phyloP scores from a whole-genome alignment of 2,113 vertebrate species.

The Etia nguti region DNA sequence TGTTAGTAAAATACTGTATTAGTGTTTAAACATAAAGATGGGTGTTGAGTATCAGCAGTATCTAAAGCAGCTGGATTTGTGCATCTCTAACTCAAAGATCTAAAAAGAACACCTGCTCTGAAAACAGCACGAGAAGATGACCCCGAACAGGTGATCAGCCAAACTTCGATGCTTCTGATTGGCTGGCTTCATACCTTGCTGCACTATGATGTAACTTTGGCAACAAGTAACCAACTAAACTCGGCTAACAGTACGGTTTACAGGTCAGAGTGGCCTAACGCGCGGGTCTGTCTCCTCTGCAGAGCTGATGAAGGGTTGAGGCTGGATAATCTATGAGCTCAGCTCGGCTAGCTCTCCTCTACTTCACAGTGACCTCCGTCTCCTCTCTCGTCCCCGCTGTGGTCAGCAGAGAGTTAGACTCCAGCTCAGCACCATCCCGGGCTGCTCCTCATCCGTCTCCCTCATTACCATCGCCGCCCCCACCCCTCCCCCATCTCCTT shows the following conservation, averaged over 20 bases:
- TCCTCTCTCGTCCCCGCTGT: constrained; percentile 11
- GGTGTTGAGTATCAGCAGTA: not conserved
- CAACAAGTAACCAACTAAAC: not conserved
- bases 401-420: constrained; percentile 43
- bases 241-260: not conserved
- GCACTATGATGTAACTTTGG: not conserved
- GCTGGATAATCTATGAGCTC: not conserved
- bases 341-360: not conserved
- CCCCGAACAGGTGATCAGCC: not conserved
- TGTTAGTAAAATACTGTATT: not conserved
- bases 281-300: not conserved
- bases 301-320: not conserved
- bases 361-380: constrained; percentile 31
- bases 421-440: constrained; percentile 41
- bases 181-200: not conserved
- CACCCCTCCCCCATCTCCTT: not conserved
- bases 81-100: not conserved
- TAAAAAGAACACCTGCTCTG: not conserved
- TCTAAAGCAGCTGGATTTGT: not conserved
- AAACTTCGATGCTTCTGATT: not conserved
- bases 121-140: not conserved
- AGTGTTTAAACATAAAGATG: not conserved
- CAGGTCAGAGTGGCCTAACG: not conserved
- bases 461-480: constrained; percentile 44
- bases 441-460: constrained; percentile 51